Percentiles rank a stretch among this genome's conserved stretches.
These are phyloP conservation scores for Quadriops clusia DNA, from an alignment of 2,888 invertebrate species.

Conservation along the genomic window DNA sequence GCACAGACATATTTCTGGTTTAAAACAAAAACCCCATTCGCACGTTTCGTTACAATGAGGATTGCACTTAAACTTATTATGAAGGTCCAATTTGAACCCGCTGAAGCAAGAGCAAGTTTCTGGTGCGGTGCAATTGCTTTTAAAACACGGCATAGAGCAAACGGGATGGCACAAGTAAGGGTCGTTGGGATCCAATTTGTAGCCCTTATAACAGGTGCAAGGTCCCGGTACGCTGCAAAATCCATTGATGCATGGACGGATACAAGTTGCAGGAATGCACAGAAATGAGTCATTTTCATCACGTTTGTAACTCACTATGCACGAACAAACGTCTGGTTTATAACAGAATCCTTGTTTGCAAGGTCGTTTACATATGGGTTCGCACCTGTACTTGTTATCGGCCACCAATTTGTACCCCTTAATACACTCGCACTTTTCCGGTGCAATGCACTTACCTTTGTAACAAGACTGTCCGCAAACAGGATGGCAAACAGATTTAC, in stretches of 20 bases:
- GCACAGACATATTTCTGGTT: too few species aligned
- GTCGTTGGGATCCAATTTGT: too few species aligned
- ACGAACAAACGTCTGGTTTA: conserved; percentile 21
- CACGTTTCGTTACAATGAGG: too few species aligned
- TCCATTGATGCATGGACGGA: conserved; percentile 13
- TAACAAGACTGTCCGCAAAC: conserved; percentile 10
- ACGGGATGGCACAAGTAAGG: too few species aligned
- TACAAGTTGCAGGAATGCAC: conserved; percentile 18
- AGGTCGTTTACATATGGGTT: conserved; percentile 10
- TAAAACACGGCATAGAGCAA: too few species aligned
- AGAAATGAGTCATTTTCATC: conserved; percentile 7
- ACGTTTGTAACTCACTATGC: conserved; percentile 10
- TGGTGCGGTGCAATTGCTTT: too few species aligned
- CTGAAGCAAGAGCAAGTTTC: too few species aligned
- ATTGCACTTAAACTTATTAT: too few species aligned
- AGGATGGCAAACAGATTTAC: conserved; percentile 13
- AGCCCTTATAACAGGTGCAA: too few species aligned
- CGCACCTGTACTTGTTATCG: conserved; percentile 11
- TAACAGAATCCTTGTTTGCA: conserved; percentile 12
- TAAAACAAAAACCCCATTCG: too few species aligned
- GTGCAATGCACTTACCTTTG: conserved; percentile 13
- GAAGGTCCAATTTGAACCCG: too few species aligned
- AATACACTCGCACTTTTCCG: conserved; percentile 21
- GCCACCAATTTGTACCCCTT: conserved; percentile 7
- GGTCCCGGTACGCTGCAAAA: conserved; percentile 14